Base-by-base conservation (phyloP, 2,888 invertebrate genomes). In the Deilephila elpenor region DNA sequence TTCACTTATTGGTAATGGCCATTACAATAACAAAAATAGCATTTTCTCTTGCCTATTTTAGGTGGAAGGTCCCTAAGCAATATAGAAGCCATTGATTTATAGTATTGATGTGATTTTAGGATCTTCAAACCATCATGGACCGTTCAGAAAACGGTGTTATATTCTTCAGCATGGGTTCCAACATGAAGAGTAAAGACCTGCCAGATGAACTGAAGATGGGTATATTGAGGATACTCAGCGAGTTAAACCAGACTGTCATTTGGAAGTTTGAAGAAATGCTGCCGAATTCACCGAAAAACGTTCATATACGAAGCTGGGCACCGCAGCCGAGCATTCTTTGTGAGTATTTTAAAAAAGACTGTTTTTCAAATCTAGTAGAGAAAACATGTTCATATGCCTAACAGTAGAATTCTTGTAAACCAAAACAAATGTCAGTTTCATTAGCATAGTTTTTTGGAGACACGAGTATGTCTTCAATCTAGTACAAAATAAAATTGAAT, bases 91-190 rank as follows among this genome's bases (percentile, higher is more conserved):
- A 14, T 34, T 37, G 14, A 5, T n/a, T 37, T 59, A 8, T 29
- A 1, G 19, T 53, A 29, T 44, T 0, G 51, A 14, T 56, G 14
- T 20, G 59, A n/a, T 74, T 73, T 19, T 29, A 78, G 78, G 72
- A 77, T 70, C 59, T 78, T 1, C 72, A 77, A 74, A 64, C 71
- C 17, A 85, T 88, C 17, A 81, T 92, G 78, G 89, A 91, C 60
- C 78, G 78, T 7, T 84, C 91, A 0, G 83, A 85, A 53, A 77
- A 91, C 59, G 93, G 93, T 0, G 89, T 90, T 0, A 88, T 93
- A 70, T 89, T 86, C 77, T 92, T 93, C 78, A 92, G 91, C 62
- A 84, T 93, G 86, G 93, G 93, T 2, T 89, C 92, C 0, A 86
- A 87, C 29, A 77, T 91, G 25, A 84, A 86, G 70, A 87, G 88